Evolutionary conservation across 2,797 vertebrate genomes (phyloP), one percentile per base, ranked within the genome.

Genomic region (Lithobates pipiens): DNA sequence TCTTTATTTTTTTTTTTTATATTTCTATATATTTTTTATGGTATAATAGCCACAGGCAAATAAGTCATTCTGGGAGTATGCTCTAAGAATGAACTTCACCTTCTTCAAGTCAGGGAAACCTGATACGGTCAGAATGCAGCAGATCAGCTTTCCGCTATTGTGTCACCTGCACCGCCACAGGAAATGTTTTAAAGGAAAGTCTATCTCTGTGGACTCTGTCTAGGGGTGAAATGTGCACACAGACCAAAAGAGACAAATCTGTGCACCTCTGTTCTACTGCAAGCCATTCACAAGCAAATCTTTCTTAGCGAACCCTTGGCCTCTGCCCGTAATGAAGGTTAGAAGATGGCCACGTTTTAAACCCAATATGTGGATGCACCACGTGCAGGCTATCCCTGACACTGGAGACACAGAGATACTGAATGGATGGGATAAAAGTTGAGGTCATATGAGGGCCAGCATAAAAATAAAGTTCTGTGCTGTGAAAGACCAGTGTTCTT

Each of bases 11-110:
- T 29, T 29, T 29, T 29, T 1, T 29, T 1, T 29, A 29, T 29
- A 29, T 29, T 29, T 29, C 29, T 29, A 29, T 29, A 29, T 29
- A 1, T 1, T 29, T 29, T 29, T 29, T 29, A 29, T 29, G 2
- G 29, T 29, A 29, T 29, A 29, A 67, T 67, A 67, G 65, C 65
- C 36, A 68, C 8, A 78, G 63, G 63, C 61, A 42, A 68, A 67
- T 78, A 68, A 32, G 77, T 78, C 77, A 5, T 29, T 68, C n/a
- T 42, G 27, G 77, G 13, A 34, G n/a, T 67, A 78, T 68, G 63
- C 44, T 39, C 25, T 9, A 29, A 29, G 65, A 67, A 67, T 67
- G 65, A 67, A 67, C 65, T 67, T 29, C 65, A 67, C 25, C 65
- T 67, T 67, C 65, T 29, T 67, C 10, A 67, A 29, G 61, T 65